A percentile compares a stretch with the other conserved stretches of the same genome.
Conservation (phyloP, 2,888 invertebrate species). For the Octodonta nipae region DNA sequence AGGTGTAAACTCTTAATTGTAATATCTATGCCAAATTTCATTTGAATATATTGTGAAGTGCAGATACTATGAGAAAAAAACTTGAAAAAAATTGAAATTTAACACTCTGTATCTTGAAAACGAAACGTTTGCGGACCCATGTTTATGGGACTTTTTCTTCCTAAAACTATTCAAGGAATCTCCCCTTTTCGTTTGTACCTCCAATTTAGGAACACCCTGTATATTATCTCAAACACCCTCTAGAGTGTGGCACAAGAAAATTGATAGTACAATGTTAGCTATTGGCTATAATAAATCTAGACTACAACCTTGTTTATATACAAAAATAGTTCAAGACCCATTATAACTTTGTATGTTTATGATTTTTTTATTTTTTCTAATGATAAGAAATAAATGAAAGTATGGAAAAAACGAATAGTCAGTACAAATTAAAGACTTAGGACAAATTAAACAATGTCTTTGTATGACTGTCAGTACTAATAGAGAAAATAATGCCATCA, state of each 20-base stretch:
- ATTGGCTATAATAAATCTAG: conserved; percentile 10
- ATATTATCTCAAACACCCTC: conserved; percentile 7
- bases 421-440: conserved; percentile 11
- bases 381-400: conserved; percentile 6
- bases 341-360: conserved; percentile 13
- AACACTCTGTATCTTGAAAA: too few species aligned
- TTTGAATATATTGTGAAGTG: too few species aligned
- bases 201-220: too few species aligned
- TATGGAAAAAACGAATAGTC: conserved; percentile 10
- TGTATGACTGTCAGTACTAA: conserved; percentile 11
- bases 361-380: conserved; percentile 18
- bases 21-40: too few species aligned
- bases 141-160: too few species aligned
- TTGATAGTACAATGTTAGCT: conserved; percentile 4
- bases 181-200: too few species aligned
- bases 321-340: conserved; percentile 11
- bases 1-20: too few species aligned
- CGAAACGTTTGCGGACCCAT: too few species aligned
- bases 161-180: too few species aligned
- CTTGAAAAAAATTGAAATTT: too few species aligned
- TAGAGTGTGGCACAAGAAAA: conserved; percentile 5
- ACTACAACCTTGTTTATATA: conserved; percentile 15
- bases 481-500: conserved; percentile 7
- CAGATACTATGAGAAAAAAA: too few species aligned
- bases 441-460: conserved; percentile 10